Conservation (phyloP, 2,113 vertebrate genomes). For the Heterochromis multidens region DNA sequence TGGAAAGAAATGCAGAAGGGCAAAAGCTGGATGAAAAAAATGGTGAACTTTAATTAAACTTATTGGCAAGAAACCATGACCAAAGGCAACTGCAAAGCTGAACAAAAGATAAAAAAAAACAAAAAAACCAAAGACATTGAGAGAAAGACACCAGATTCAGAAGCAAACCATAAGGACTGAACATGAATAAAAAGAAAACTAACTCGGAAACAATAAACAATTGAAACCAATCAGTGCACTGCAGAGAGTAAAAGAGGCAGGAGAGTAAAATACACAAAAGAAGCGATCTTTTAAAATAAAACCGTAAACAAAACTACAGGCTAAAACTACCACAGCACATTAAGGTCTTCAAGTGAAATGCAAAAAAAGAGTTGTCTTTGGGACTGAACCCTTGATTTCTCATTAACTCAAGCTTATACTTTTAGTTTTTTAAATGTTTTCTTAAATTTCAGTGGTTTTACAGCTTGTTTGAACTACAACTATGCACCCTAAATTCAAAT, state of each 20-base stretch:
- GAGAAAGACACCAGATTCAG: background rate
- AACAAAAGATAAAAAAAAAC: no score
- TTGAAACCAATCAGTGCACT: background rate
- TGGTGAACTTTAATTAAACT: no score
- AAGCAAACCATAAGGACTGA: background rate
- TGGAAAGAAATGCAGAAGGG: no score
- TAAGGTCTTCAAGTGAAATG: background rate
- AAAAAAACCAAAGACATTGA: fast-evolving
- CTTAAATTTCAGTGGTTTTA: background rate
- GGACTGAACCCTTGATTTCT: background rate
- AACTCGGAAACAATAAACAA: background rate
- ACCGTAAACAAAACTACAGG: background rate
- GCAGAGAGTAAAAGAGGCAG: background rate
- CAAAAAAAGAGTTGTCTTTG: background rate
- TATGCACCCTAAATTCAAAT: background rate
- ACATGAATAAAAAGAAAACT: background rate
- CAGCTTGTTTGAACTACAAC: no score
- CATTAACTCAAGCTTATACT: background rate
- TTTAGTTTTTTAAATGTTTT: background rate
- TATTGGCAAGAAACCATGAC: background rate
- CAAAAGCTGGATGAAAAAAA: background rate
- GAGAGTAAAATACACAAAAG: background rate
- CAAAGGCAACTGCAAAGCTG: no score
- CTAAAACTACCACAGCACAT: background rate
- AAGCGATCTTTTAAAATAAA: background rate